Evolutionary conservation across 2,113 vertebrate genomes (phyloP), one percentile per base, ranked within the genome.

Genomic region (Machaerirhynchus nigripectus): DNA sequence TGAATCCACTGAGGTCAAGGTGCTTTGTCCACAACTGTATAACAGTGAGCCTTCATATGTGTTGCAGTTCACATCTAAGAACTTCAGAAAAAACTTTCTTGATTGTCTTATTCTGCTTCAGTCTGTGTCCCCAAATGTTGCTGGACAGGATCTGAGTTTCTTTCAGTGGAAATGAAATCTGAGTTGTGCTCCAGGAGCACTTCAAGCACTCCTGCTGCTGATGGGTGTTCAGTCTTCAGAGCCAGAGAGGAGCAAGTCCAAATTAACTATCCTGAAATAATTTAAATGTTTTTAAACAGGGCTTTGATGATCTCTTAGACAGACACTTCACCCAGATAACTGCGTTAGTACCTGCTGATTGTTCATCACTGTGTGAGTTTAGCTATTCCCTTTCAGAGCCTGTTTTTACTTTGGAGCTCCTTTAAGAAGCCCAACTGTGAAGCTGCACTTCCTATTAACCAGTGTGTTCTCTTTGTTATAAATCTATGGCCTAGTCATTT

Each of bases 11-110:
- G 42, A 82, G 70, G 17, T 42, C 46, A 55, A 33, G 17, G 16
- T 76, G 31, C 5, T 73, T 68, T 80, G 21, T 68, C 40, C 57
- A n/a, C 10, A 47, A 49, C 24, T 65, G 21, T 49, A 6, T n/a
- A 63, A 46, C 3, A 3, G 6, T 26, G 49, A 77, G 5, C 44
- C 9, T 59, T 63, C 61, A 24, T 0, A 2, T 20, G 11, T 2
- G 2, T 13, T 50, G 44, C 15, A 11, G 37, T 55, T 85, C 35
- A 56, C 42, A 22, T 64, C 35, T 16, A 59, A 67, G 11, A 8
- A 40, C 39, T 59, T 46, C 44, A 84, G 63, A 57, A 89, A 76
- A 11, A 10, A n/a, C 5, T 7, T 6, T 49, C 22, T 39, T 52
- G 26, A 70, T 27, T 22, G 7, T 19, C 39, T 61, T 65, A 8